Conservation (phyloP, 1,140 invertebrate species). For the Drosophila murphyi region DNA sequence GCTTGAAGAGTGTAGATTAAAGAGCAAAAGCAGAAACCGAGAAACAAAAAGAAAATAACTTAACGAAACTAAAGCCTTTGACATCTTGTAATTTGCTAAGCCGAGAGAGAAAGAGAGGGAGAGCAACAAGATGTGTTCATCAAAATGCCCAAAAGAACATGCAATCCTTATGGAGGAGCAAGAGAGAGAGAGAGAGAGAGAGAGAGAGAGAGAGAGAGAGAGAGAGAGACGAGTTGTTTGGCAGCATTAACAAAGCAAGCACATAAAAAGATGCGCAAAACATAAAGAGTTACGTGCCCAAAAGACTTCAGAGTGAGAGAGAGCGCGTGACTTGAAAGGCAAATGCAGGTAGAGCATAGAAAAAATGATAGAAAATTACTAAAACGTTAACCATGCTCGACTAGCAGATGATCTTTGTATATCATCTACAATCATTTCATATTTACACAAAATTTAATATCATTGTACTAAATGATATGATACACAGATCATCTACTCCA, state of each 20-base stretch:
- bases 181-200: neutral
- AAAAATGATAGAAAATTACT: neutral
- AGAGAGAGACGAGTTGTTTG: neutral
- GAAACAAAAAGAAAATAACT: slow-evolving; percentile 1
- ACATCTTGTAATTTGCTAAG: slow-evolving; percentile 47
- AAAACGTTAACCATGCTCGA: neutral
- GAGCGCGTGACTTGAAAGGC: slow-evolving; percentile 64
- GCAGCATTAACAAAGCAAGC: slow-evolving; percentile 1
- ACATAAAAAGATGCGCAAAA: slow-evolving; percentile 41
- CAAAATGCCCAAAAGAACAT: slow-evolving; percentile 34
- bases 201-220: neutral
- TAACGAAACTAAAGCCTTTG: slow-evolving; percentile 58
- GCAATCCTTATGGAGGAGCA: slow-evolving; percentile 6
- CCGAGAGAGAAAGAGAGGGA: neutral
- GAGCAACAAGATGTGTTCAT: slow-evolving; percentile 26
- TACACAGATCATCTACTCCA: too few relatives aligned
- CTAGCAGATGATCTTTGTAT: neutral
- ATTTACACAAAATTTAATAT: too few relatives aligned
- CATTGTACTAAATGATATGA: too few relatives aligned
- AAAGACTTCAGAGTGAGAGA: slow-evolving; percentile 22
- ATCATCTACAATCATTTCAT: too few relatives aligned
- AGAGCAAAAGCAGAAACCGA: slow-evolving; percentile 25
- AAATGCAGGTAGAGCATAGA: slow-evolving; percentile 37
- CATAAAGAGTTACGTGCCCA: slow-evolving; percentile 61
- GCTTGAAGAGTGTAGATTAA: slow-evolving; percentile 43